These are phyloP conservation scores for Leguminivora glycinivorella DNA, from an alignment of 1,140 invertebrate species.

Conservation along the genomic window DNA sequence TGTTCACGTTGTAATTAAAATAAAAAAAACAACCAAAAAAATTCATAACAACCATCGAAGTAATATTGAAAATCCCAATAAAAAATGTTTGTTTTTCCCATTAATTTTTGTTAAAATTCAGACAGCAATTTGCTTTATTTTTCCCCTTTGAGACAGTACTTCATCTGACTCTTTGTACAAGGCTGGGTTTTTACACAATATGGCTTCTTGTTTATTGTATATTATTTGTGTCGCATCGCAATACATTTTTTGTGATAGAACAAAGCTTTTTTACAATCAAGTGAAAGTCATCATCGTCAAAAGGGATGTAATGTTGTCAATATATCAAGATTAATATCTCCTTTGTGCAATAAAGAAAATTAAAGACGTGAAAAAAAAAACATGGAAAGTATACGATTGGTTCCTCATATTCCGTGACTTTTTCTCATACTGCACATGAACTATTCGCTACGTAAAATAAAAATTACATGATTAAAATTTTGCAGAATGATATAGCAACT, in stretches of 20 bases:
- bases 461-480: no score
- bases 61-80: not conserved
- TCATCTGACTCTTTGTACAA: slow-evolving; percentile 47
- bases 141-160: slow-evolving; percentile 46
- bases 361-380: no score
- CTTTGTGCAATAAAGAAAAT: not conserved
- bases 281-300: slow-evolving; percentile 52
- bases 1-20: not conserved
- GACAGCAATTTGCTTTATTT: slow-evolving; percentile 49
- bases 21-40: not conserved
- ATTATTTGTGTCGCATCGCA: not conserved
- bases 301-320: slow-evolving; percentile 23
- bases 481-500: no score
- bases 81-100: slow-evolving; percentile 40
- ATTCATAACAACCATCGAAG: not conserved
- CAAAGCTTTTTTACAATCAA: slow-evolving; percentile 50
- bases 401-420: no score
- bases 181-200: slow-evolving; percentile 6
- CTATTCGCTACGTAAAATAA: no score
- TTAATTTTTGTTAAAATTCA: slow-evolving; percentile 48
- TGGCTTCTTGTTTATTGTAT: not conserved
- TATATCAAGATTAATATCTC: not conserved
- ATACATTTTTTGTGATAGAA: not conserved
- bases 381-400: no score
- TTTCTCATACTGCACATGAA: no score